Conservation (phyloP, 2,797 vertebrate species). For the Sitta carolinensis region DNA sequence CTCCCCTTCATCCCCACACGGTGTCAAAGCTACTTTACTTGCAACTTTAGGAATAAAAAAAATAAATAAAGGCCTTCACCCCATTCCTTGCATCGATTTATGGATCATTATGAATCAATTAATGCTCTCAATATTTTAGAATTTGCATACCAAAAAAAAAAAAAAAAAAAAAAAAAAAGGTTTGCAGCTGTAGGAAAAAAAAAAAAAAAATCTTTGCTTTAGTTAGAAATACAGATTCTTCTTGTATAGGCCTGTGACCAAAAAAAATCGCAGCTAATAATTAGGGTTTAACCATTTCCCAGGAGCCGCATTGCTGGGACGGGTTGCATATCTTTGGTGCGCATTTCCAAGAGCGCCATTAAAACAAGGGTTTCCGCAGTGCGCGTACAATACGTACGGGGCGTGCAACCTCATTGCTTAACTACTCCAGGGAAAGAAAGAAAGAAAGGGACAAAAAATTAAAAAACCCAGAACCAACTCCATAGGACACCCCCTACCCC, state of each 20-base stretch:
- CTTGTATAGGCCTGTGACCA: background rate
- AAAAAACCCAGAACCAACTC: background rate
- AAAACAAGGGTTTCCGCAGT: background rate
- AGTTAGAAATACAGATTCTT: background rate
- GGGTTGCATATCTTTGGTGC: background rate
- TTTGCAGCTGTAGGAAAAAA: background rate
- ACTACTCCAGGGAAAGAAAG: background rate
- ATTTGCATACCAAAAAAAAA: constrained; percentile 69
- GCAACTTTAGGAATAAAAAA: constrained; percentile 88
- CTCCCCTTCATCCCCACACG: constrained; percentile 87
- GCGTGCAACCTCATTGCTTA: background rate
- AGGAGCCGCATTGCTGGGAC: background rate
- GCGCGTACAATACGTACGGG: background rate
- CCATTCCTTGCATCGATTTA: constrained; percentile 61
- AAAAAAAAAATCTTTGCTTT: background rate
- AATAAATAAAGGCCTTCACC: constrained; percentile 54
- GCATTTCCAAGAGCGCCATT: background rate
- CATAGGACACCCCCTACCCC: background rate
- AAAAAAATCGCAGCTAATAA: background rate
- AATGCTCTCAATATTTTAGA: constrained; percentile 69
- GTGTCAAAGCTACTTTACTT: constrained; percentile 86
- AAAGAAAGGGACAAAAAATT: too few relatives aligned
- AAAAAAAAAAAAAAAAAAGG: constrained; percentile 45
- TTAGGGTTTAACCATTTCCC: background rate
- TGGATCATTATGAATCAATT: constrained; percentile 80